A percentile compares a stretch with the other conserved stretches of the same genome.
Evolutionary conservation across 2,113 vertebrate species (phyloP).

Genomic region (Pterocles burchelli): DNA sequence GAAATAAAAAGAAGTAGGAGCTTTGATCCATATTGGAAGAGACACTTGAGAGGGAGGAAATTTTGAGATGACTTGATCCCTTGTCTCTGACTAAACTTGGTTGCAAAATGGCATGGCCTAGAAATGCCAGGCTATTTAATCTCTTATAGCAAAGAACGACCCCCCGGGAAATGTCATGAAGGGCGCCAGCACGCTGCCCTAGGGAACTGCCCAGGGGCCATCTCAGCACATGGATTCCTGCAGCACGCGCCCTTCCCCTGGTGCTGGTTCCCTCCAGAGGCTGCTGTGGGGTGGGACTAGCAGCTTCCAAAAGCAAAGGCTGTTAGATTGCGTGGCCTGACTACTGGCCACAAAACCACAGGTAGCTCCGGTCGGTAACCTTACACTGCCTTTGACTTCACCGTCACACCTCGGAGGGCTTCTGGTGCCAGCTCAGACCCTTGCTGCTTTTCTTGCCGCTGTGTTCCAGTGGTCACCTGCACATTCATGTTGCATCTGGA

Average conservation of each 20-base stretch:
- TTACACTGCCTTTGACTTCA: not conserved
- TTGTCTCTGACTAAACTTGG: not conserved
- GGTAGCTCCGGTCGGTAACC: not conserved
- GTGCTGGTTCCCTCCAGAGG: not conserved
- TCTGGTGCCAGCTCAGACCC: not conserved
- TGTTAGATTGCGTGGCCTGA: not conserved
- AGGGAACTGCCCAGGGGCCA: not conserved
- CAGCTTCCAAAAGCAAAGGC: not conserved
- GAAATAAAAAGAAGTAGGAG: not conserved
- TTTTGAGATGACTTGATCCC: not conserved
- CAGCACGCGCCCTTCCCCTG: not conserved
- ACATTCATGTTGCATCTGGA: not conserved
- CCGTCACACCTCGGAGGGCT: not conserved
- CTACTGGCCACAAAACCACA: not conserved
- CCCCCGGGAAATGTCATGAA: not conserved
- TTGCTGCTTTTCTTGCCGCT: not conserved
- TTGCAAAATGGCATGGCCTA: not conserved
- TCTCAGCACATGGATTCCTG: not conserved
- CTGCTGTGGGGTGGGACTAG: not conserved
- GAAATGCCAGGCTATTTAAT: not conserved
- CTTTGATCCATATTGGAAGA: not conserved
- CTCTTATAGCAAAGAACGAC: not conserved
- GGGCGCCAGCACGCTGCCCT: accelerated
- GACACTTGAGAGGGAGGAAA: not conserved
- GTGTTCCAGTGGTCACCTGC: not conserved